Evolutionary conservation across 2,888 invertebrate species (phyloP).

Genomic region (Xanthorhoe spadicearia): DNA sequence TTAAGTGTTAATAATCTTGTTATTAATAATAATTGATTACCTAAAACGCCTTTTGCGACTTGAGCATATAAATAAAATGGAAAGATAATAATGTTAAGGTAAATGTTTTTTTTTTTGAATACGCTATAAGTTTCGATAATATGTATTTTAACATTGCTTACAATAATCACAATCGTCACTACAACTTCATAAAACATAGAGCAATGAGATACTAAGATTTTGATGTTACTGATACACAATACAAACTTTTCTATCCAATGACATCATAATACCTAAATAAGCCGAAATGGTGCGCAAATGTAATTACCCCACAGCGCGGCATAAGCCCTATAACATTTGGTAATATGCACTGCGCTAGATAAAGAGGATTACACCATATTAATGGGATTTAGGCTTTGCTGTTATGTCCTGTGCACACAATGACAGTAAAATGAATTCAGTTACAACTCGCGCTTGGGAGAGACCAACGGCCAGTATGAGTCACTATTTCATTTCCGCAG

Average conservation of each 20-base stretch:
- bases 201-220: background rate
- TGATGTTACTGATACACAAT: background rate
- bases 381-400: constrained; percentile 59
- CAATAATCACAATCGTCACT: too few species aligned
- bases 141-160: too few species aligned
- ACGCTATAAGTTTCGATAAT: too few species aligned
- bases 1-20: too few species aligned
- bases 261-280: constrained; percentile 25
- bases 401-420: constrained; percentile 24
- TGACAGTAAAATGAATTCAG: constrained; percentile 20
- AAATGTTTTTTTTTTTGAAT: too few species aligned
- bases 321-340: constrained; percentile 38
- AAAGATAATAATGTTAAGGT: too few species aligned
- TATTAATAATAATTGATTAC: too few species aligned
- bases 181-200: too few species aligned
- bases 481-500: background rate
- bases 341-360: constrained; percentile 51
- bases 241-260: constrained; percentile 28
- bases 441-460: background rate
- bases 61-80: too few species aligned
- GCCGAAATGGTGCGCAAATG: constrained; percentile 32
- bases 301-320: constrained; percentile 30
- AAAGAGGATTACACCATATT: constrained; percentile 73
- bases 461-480: background rate
- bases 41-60: too few species aligned